phyloP scores from a whole-genome alignment of 2,888 invertebrate species.

The Copidosoma aretas region DNA sequence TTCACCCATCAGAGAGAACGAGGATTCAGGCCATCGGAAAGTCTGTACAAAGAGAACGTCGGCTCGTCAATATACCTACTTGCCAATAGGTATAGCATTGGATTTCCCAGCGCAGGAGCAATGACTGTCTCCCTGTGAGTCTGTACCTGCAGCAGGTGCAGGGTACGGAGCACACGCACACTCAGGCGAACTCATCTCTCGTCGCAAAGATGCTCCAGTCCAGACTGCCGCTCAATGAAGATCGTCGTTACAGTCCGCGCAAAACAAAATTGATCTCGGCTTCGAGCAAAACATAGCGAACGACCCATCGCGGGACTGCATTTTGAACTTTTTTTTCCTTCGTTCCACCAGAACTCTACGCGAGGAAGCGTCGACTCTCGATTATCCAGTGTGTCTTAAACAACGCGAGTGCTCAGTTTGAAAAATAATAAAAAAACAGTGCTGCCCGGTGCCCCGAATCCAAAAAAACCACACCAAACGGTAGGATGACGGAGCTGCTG shows the following conservation, averaged over 20 bases:
- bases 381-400: background rate
- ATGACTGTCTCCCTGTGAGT: too few species aligned
- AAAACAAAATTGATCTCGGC: background rate
- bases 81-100: too few species aligned
- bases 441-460: too few species aligned
- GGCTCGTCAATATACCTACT: too few species aligned
- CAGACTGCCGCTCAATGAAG: background rate
- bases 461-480: background rate
- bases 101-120: too few species aligned
- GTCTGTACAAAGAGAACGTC: too few species aligned
- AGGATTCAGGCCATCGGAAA: too few species aligned
- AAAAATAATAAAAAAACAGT: too few species aligned
- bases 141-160: background rate
- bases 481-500: slow-evolving; percentile 49
- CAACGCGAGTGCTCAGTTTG: background rate
- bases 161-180: background rate
- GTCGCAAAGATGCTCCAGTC: slow-evolving; percentile 7
- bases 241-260: background rate
- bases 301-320: background rate
- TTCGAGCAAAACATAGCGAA: background rate
- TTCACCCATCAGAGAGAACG: too few species aligned
- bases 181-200: too few species aligned
- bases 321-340: background rate
- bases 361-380: background rate
- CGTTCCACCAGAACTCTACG: background rate